These are phyloP conservation scores for Hippolais icterina DNA, from an alignment of 2,113 vertebrate species.

Conservation along the genomic window DNA sequence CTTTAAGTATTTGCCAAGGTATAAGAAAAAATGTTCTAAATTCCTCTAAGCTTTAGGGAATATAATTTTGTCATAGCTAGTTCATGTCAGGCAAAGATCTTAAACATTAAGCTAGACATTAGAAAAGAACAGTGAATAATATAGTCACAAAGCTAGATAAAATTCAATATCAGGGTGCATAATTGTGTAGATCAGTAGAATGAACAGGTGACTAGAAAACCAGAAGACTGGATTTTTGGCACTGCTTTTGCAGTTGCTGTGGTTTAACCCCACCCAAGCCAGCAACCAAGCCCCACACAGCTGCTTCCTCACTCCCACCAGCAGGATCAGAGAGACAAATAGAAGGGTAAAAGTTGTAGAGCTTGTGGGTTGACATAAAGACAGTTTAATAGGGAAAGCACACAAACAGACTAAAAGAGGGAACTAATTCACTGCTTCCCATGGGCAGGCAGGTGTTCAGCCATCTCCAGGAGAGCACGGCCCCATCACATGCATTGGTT, in stretches of 20 bases:
- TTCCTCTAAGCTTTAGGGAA: not conserved
- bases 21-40: not conserved
- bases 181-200: not conserved
- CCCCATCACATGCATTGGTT: accelerated
- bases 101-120: not conserved
- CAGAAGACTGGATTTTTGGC: not conserved
- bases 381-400: not conserved
- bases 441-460: not conserved
- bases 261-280: not conserved
- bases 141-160: not conserved
- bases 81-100: not conserved
- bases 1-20: not conserved
- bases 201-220: not conserved
- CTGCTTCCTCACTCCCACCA: accelerated
- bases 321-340: not conserved
- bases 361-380: not conserved
- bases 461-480: not conserved
- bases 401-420: not conserved
- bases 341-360: not conserved
- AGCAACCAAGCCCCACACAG: not conserved
- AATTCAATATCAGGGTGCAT: not conserved
- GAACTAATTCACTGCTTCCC: not conserved
- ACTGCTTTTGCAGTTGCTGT: not conserved
- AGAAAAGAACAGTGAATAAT: not conserved
- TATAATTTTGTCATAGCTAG: not conserved